Conservation (phyloP, 2,888 invertebrate species). For the Orthosia cruda region DNA sequence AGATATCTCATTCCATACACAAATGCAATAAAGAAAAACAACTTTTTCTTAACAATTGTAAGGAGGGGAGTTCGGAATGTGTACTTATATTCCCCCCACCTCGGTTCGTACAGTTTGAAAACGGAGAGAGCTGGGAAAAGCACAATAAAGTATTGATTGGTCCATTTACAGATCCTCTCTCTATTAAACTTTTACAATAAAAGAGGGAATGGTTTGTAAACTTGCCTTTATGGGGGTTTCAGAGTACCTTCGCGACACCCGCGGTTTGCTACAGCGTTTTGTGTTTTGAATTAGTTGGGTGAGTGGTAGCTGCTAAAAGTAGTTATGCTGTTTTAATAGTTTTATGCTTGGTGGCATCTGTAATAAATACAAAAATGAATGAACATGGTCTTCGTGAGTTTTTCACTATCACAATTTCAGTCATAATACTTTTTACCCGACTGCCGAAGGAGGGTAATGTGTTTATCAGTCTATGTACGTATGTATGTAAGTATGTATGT, state of each 20-base stretch:
- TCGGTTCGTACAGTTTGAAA: constrained; percentile 67
- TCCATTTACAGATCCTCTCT: constrained; percentile 82
- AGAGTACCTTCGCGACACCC: constrained; percentile 62
- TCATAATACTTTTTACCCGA: too few relatives aligned
- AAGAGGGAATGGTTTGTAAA: constrained; percentile 77
- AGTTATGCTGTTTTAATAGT: constrained; percentile 29
- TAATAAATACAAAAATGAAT: not conserved
- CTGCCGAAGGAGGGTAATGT: too few relatives aligned
- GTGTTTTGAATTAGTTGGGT: constrained; percentile 54
- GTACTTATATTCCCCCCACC: constrained; percentile 68
- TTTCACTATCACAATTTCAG: not conserved
- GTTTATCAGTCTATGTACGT: too few relatives aligned
- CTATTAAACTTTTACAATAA: constrained; percentile 87
- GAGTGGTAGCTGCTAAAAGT: constrained; percentile 24
- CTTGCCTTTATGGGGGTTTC: constrained; percentile 70
- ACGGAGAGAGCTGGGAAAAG: constrained; percentile 73
- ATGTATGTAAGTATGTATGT: too few relatives aligned
- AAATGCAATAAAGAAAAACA: constrained; percentile 66
- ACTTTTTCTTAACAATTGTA: constrained; percentile 68
- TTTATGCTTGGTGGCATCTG: not conserved
- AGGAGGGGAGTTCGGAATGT: constrained; percentile 63
- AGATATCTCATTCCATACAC: constrained; percentile 59
- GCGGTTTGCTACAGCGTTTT: constrained; percentile 32
- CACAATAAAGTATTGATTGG: constrained; percentile 86
- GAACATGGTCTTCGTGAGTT: not conserved